These are phyloP conservation scores for Egretta garzetta DNA, from an alignment of 2,113 vertebrate species.

Conservation along the genomic window DNA sequence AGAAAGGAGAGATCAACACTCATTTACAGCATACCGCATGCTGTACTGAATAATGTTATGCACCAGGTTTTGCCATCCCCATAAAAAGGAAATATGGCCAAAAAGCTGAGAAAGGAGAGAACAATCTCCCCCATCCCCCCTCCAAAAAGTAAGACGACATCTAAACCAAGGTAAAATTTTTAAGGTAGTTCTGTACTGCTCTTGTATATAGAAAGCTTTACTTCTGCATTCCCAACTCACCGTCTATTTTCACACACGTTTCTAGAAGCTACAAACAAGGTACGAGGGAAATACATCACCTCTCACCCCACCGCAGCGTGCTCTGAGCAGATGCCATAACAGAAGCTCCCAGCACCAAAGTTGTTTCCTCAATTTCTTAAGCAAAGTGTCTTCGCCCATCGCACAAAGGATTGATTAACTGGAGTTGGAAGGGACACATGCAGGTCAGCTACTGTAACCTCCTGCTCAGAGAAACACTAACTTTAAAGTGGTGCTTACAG, in stretches of 20 bases:
- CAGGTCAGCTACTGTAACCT: background rate
- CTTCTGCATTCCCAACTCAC: background rate
- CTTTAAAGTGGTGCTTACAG: background rate
- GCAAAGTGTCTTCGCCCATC: background rate
- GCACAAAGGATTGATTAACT: background rate
- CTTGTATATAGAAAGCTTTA: background rate
- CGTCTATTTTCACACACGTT: background rate
- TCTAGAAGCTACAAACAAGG: background rate
- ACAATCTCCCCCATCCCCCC: background rate
- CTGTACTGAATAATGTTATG: slow-evolving; percentile 2
- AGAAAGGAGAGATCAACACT: slow-evolving; percentile 23
- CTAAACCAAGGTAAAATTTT: background rate
- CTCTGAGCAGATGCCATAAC: background rate
- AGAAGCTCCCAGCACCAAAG: background rate
- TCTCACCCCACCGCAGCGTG: accelerated
- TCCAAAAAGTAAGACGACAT: background rate
- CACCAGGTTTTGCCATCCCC: background rate
- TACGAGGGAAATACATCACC: background rate
- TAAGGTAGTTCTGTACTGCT: background rate
- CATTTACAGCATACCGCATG: background rate
- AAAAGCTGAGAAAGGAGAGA: background rate
- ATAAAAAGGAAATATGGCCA: background rate
- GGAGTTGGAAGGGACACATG: background rate
- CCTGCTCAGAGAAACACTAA: background rate
- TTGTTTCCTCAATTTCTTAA: background rate